phyloP scores from a whole-genome alignment of 2,888 invertebrate species.

The Nomada hirtipes region DNA sequence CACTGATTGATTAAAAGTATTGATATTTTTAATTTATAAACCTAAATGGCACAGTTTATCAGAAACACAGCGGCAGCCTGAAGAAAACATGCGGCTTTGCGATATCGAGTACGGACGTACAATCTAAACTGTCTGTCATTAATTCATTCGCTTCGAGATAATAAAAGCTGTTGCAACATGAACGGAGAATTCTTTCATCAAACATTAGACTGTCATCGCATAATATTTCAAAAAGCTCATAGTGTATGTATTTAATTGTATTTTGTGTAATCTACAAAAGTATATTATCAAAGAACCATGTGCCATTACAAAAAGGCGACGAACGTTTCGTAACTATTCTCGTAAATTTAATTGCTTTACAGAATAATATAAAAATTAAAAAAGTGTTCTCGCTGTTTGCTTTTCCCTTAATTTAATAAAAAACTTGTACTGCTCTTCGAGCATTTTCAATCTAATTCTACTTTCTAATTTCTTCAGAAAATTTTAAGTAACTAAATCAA shows the following conservation, averaged over 20 bases:
- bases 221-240: neutral
- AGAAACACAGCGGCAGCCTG: neutral
- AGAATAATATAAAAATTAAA: no score
- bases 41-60: slow-evolving; percentile 6
- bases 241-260: neutral
- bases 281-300: neutral
- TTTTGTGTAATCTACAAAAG: neutral
- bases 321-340: neutral
- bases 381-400: no score
- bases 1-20: neutral
- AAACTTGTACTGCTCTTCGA: no score
- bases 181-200: slow-evolving; percentile 1
- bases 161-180: neutral
- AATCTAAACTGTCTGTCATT: neutral
- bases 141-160: slow-evolving; percentile 7
- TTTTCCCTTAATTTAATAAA: no score
- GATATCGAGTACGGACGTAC: neutral
- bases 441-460: neutral
- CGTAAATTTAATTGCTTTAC: no score
- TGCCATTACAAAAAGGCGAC: neutral
- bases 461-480: neutral
- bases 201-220: neutral
- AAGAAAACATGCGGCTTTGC: neutral
- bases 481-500: neutral
- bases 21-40: neutral